Evolutionary conservation across 2,888 invertebrate species (phyloP).

Genomic region (Catonia carolina): DNA sequence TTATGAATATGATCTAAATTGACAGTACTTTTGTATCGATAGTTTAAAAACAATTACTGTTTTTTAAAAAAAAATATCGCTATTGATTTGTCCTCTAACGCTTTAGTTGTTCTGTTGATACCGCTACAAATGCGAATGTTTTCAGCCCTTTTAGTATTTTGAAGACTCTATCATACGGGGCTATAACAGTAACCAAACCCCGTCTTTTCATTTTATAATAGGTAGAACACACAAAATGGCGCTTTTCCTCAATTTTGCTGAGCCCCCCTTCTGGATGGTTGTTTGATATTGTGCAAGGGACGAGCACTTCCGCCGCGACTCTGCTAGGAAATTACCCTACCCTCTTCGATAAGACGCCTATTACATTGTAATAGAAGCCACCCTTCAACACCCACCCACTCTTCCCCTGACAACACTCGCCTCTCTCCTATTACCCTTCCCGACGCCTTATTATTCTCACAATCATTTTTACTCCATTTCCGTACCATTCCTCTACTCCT

Average conservation of each 20-base stretch:
- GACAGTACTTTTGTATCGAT: too few relatives aligned
- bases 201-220: conserved; percentile 22
- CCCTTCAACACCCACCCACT: neutral
- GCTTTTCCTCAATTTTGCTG: conserved; percentile 20
- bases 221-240: conserved; percentile 21
- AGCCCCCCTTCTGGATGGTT: conserved; percentile 13
- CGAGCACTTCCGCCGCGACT: conserved; percentile 15
- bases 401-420: neutral
- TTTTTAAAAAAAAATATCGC: too few relatives aligned
- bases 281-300: conserved; percentile 15
- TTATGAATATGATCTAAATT: too few relatives aligned
- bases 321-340: conserved; percentile 18
- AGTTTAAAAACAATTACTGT: too few relatives aligned
- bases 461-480: conserved; percentile 15
- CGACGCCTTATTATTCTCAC: conserved; percentile 15
- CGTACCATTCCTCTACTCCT: neutral
- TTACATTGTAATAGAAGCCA: conserved; percentile 12
- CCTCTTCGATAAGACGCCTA: conserved; percentile 20
- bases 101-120: too few relatives aligned
- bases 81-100: too few relatives aligned
- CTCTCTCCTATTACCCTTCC: neutral
- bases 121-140: too few relatives aligned
- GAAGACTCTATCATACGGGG: conserved; percentile 13
- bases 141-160: neutral
- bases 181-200: conserved; percentile 17